Evolutionary conservation across 2,797 vertebrate genomes (phyloP).

Genomic region (Austrolebias charrua): DNA sequence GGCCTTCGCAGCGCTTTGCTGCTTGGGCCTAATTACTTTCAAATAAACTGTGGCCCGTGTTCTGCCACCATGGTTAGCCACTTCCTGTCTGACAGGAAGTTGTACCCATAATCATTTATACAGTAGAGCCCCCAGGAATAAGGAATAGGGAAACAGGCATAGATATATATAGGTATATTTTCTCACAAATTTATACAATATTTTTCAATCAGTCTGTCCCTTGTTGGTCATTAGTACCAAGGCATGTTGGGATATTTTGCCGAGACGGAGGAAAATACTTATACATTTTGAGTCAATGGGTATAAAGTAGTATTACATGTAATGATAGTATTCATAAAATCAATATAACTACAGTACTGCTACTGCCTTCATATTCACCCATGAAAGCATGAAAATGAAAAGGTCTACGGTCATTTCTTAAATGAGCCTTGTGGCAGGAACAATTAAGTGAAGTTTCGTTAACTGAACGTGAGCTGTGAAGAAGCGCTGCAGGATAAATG

Average conservation of each 20-base stretch:
- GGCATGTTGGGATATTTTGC: background rate
- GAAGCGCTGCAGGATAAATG: constrained; percentile 25
- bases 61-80: too few relatives aligned
- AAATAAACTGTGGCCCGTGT: too few relatives aligned
- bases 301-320: background rate
- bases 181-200: too few relatives aligned
- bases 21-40: too few relatives aligned
- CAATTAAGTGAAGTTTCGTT: background rate
- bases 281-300: background rate
- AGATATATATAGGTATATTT: too few relatives aligned
- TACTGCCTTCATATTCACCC: background rate
- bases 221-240: background rate
- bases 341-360: background rate
- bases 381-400: constrained; percentile 20
- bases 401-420: constrained; percentile 11
- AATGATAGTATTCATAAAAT: background rate
- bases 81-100: too few relatives aligned
- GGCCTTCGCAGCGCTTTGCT: too few relatives aligned
- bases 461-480: constrained; percentile 36
- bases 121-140: too few relatives aligned
- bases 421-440: background rate
- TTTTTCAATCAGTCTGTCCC: background rate
- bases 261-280: background rate
- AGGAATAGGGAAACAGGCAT: too few relatives aligned
- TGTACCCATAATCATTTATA: too few relatives aligned